Conservation (phyloP, 2,113 vertebrate genomes). For the Canis aureus region DNA sequence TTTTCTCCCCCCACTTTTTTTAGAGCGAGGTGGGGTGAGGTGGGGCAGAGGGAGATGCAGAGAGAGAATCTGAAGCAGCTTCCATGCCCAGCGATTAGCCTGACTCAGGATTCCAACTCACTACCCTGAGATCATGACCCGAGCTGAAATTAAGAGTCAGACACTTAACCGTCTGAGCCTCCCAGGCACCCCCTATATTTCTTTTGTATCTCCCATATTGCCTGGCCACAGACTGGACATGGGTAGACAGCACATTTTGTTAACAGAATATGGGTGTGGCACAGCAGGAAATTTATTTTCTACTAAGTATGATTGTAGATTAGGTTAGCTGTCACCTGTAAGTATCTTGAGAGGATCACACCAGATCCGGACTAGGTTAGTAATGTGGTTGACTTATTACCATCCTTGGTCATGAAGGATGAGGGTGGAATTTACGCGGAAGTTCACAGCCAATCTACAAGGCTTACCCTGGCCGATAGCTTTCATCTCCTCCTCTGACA, state of each 20-base stretch:
- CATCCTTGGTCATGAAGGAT: neutral
- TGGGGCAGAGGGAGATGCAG: no score
- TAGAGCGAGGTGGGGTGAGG: no score
- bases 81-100: no score
- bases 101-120: no score
- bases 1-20: neutral
- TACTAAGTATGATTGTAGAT: neutral
- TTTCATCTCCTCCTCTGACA: neutral
- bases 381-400: neutral
- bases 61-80: no score
- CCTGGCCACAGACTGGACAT: no score
- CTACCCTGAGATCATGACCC: no score
- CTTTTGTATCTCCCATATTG: neutral
- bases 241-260: neutral
- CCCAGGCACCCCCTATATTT: neutral
- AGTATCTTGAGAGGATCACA: neutral
- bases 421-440: neutral
- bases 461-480: accelerated
- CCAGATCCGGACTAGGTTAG: neutral
- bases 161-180: neutral
- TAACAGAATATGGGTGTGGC: neutral
- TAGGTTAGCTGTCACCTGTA: neutral
- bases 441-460: neutral
- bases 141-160: no score
- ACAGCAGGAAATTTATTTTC: neutral